These are phyloP conservation scores for Palloptera scutellata DNA, from an alignment of 2,888 invertebrate species.

Conservation along the genomic window DNA sequence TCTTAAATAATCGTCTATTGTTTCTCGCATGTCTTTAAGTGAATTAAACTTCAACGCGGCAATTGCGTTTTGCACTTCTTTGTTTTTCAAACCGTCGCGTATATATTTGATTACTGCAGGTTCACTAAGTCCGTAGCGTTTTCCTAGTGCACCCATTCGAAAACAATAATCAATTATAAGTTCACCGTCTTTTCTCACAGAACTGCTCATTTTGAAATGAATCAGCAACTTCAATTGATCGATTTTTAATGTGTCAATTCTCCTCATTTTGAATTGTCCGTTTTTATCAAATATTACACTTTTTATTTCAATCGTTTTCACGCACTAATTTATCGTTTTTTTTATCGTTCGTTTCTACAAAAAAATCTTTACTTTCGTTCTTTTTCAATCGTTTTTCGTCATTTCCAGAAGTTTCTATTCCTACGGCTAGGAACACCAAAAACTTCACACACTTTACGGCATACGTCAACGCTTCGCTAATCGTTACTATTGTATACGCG, in stretches of 20 bases:
- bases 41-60: slow-evolving; percentile 18
- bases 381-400: too few species aligned
- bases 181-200: slow-evolving; percentile 16
- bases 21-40: slow-evolving; percentile 31
- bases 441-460: too few species aligned
- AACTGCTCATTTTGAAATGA: slow-evolving; percentile 24
- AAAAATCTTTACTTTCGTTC: too few species aligned
- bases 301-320: slow-evolving; percentile 31
- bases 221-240: slow-evolving; percentile 28
- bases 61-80: slow-evolving; percentile 27
- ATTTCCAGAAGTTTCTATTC: too few species aligned
- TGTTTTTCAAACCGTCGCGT: slow-evolving; percentile 26
- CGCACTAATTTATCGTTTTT: not conserved
- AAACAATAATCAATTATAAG: slow-evolving; percentile 31
- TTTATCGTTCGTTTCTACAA: too few species aligned
- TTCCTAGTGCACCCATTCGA: slow-evolving; percentile 28
- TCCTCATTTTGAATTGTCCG: slow-evolving; percentile 8
- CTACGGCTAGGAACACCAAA: too few species aligned
- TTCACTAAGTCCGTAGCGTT: slow-evolving; percentile 28
- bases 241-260: slow-evolving; percentile 20
- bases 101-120: slow-evolving; percentile 31
- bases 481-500: too few species aligned
- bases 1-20: slow-evolving; percentile 24
- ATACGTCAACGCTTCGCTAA: too few species aligned
- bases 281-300: slow-evolving; percentile 20